Conservation (phyloP, 2,113 vertebrate species). For the Semicossyphus pulcher region DNA sequence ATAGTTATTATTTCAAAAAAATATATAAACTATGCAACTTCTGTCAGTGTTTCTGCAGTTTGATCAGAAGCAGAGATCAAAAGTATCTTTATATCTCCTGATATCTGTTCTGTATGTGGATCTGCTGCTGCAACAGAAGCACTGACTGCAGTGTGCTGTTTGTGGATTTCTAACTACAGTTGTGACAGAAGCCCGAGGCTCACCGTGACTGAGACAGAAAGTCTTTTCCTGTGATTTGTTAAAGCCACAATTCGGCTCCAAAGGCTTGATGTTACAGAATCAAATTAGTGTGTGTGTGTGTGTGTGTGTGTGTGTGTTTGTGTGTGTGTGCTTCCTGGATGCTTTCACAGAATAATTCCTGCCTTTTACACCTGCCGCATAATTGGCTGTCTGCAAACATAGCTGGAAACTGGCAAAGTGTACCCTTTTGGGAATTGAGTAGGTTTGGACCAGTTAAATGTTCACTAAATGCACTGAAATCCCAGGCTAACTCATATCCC, state of each 20-base stretch:
- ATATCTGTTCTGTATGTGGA: constrained; percentile 5
- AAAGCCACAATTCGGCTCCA: constrained; percentile 12
- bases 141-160: constrained; percentile 9
- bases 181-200: constrained; percentile 50
- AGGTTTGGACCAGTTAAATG: constrained; percentile 44
- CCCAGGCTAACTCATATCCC: constrained; percentile 19
- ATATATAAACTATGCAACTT: too few relatives aligned
- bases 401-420: constrained; percentile 17
- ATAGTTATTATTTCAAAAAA: too few relatives aligned
- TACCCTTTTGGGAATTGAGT: constrained; percentile 25
- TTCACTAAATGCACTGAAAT: constrained; percentile 30
- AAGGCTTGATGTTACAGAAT: constrained; percentile 40
- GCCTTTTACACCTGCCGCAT: constrained; percentile 40
- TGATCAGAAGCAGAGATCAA: background rate
- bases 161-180: constrained; percentile 22
- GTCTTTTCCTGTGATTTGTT: constrained; percentile 55
- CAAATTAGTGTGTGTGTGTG: constrained; percentile 42
- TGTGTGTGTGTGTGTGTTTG: background rate
- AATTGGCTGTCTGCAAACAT: constrained; percentile 43
- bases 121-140: constrained; percentile 6
- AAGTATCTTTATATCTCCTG: too few relatives aligned
- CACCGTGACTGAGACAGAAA: constrained; percentile 31
- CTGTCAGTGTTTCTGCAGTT: too few relatives aligned
- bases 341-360: constrained; percentile 39
- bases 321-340: constrained; percentile 8